These are phyloP conservation scores for Ophonus ardosiacus DNA, from an alignment of 2,888 invertebrate genomes.

Conservation along the genomic window DNA sequence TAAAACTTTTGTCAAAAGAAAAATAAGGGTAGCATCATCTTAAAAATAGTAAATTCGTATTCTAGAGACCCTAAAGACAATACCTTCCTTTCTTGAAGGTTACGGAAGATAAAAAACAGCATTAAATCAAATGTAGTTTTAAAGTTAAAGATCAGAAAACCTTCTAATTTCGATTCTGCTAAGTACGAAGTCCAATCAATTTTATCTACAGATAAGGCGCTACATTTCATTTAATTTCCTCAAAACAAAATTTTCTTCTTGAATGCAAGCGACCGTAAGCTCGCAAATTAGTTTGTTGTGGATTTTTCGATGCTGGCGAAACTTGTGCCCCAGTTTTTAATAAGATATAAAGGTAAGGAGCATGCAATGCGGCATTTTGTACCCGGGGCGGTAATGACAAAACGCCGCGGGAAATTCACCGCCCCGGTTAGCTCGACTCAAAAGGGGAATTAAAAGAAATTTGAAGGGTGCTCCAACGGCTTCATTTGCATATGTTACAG, in stretches of 20 bases:
- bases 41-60: too few species aligned
- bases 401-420: slow-evolving; percentile 38
- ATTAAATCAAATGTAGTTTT: too few species aligned
- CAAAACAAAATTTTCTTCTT: neutral
- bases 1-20: too few species aligned
- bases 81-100: too few species aligned
- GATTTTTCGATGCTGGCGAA: slow-evolving; percentile 20
- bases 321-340: slow-evolving; percentile 28
- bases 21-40: too few species aligned
- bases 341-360: slow-evolving; percentile 51
- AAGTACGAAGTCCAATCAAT: too few species aligned
- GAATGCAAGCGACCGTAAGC: neutral
- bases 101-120: too few species aligned
- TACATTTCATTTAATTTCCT: neutral
- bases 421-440: neutral
- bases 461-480: neutral
- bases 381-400: slow-evolving; percentile 50
- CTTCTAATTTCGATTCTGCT: too few species aligned
- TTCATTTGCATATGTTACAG: neutral
- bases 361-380: slow-evolving; percentile 37
- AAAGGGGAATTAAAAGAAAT: neutral
- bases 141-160: too few species aligned
- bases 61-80: too few species aligned
- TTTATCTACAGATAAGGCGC: neutral
- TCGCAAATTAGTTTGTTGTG: slow-evolving; percentile 46